Evolutionary conservation across 2,888 invertebrate species (phyloP).

Genomic region (Holacanthella duospinosa): DNA sequence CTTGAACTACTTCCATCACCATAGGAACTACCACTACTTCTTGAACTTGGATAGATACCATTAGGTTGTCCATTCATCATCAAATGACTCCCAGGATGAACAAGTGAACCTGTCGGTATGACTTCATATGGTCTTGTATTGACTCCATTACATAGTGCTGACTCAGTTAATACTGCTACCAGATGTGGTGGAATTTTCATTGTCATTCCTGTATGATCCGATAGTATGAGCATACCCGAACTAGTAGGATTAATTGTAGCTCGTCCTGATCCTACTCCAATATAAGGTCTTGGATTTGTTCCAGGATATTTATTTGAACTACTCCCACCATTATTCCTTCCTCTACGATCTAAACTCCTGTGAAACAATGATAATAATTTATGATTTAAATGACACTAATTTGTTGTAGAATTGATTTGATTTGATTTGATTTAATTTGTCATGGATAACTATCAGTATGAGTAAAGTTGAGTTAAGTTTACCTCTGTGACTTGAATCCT

Average conservation of each 20-base stretch:
- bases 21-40: constrained; percentile 37
- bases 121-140: constrained; percentile 34
- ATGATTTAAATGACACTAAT: background rate
- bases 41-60: constrained; percentile 37
- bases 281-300: constrained; percentile 32
- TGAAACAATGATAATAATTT: constrained; percentile 3
- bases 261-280: constrained; percentile 20
- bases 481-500: constrained; percentile 35
- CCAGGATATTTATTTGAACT: constrained; percentile 30
- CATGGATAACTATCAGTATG: too few relatives aligned
- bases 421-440: background rate
- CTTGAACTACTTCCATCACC: constrained; percentile 35
- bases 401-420: background rate
- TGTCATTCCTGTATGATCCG: constrained; percentile 37
- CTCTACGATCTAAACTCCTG: constrained; percentile 35
- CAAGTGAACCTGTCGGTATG: constrained; percentile 28
- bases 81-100: constrained; percentile 13
- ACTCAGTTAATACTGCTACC: constrained; percentile 36
- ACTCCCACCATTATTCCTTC: constrained; percentile 17
- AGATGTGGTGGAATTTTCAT: constrained; percentile 38
- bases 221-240: constrained; percentile 32
- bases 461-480: background rate
- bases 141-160: constrained; percentile 34
- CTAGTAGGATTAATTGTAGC: constrained; percentile 25
- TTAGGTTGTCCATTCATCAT: constrained; percentile 16